Conservation (phyloP, 64 coral and sea anemone genomes). For the Actinia tenebrosa region DNA sequence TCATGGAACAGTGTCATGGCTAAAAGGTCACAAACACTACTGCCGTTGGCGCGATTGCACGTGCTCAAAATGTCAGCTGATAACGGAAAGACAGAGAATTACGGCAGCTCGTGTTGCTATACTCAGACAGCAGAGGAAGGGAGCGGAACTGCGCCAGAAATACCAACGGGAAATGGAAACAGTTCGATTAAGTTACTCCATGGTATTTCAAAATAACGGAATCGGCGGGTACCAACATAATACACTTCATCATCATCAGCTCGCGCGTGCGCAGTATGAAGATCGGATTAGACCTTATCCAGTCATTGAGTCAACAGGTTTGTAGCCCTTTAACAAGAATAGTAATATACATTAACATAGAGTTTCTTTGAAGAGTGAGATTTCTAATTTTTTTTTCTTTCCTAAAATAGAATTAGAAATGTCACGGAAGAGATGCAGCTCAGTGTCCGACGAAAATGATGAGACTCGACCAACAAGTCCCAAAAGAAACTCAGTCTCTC, state of each 20-base stretch:
- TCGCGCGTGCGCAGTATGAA: not conserved
- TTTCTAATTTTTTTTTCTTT: not conserved
- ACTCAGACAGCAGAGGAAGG: conserved; percentile 55
- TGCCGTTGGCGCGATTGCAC: conserved; percentile 64
- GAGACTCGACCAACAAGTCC: conserved; percentile 1
- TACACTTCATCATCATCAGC: not conserved
- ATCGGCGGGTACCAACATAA: conserved; percentile 1
- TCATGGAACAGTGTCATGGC: conserved; percentile 64
- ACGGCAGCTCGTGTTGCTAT: conserved; percentile 58
- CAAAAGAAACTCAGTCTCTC: conserved; percentile 36
- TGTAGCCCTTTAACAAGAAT: not conserved
- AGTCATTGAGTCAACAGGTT: not conserved
- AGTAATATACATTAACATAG: not conserved
- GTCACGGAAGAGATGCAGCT: conserved; percentile 27
- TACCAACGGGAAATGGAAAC: conserved; percentile 67
- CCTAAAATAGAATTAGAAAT: not conserved
- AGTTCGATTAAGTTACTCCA: conserved; percentile 50
- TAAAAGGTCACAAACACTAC: conserved; percentile 67
- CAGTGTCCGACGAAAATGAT: conserved; percentile 29
- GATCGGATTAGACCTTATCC: not conserved
- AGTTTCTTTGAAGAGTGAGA: no score
- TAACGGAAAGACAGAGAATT: conserved; percentile 51
- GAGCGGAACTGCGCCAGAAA: conserved; percentile 50
- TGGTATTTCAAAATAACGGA: conserved; percentile 49
- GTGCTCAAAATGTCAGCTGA: conserved; percentile 54